Evolutionary conservation across 2,888 invertebrate genomes (phyloP).

Genomic region (Chelonus formosanus): DNA sequence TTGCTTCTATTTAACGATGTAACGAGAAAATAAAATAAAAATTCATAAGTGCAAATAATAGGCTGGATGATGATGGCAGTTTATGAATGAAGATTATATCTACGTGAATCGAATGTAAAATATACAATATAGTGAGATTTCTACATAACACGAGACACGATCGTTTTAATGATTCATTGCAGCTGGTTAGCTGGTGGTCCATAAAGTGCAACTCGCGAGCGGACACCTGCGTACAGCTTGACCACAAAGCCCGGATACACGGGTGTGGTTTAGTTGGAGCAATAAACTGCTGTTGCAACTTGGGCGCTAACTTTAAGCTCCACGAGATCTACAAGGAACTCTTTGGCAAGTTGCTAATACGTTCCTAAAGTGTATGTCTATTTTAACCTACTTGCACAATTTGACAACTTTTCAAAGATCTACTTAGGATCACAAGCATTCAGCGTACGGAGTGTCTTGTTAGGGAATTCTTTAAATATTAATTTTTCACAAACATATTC

Average conservation of each 20-base stretch:
- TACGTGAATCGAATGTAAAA: background rate
- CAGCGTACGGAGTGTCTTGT: too few relatives aligned
- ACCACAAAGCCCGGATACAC: slow-evolving; percentile 40
- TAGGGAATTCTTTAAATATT: too few relatives aligned
- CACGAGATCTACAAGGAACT: too few relatives aligned
- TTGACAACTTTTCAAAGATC: too few relatives aligned
- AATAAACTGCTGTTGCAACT: slow-evolving; percentile 38
- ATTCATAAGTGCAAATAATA: too few relatives aligned
- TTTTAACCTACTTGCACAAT: too few relatives aligned
- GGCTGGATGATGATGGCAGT: background rate
- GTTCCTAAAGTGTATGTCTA: too few relatives aligned
- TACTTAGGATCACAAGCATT: too few relatives aligned
- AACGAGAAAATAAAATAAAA: too few relatives aligned
- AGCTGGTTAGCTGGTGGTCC: slow-evolving; percentile 33
- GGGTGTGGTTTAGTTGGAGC: slow-evolving; percentile 36
- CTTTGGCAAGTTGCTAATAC: too few relatives aligned
- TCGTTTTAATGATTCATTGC: slow-evolving; percentile 42
- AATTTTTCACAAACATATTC: too few relatives aligned
- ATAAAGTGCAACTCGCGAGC: slow-evolving; percentile 36
- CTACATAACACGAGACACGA: slow-evolving; percentile 29
- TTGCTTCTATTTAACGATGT: too few relatives aligned
- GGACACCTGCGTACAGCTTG: slow-evolving; percentile 42
- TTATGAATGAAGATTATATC: background rate
- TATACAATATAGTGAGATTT: background rate
- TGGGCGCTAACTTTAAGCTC: slow-evolving; percentile 35